Conservation (phyloP, 2,797 vertebrate species). For the Pteropus rufus region DNA sequence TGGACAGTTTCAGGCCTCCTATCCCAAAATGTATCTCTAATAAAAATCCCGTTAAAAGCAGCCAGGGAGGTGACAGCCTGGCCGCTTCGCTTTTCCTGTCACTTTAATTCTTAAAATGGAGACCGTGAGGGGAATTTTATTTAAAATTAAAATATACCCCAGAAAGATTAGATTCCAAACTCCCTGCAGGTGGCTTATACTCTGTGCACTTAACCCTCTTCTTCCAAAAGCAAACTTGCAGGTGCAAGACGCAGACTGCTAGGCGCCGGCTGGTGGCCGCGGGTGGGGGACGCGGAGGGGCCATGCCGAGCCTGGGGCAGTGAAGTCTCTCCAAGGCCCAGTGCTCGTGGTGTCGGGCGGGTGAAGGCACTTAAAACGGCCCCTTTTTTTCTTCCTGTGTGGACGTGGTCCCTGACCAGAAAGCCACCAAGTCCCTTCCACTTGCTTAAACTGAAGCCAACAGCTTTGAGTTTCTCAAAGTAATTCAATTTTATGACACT, state of each 20-base stretch:
- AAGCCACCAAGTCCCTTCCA: neutral
- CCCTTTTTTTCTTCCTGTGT: neutral
- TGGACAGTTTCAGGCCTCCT: neutral
- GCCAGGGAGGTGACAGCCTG: neutral
- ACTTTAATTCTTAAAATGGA: neutral
- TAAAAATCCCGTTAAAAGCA: no score
- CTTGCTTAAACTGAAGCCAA: rapidly evolving
- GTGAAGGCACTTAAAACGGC: neutral
- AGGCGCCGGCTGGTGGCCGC: rapidly evolving
- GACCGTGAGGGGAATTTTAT: neutral
- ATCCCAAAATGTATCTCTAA: neutral
- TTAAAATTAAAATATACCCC: neutral
- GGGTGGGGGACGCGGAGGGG: no score
- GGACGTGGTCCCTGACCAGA: rapidly evolving
- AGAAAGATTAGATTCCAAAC: neutral
- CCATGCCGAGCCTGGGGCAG: rapidly evolving
- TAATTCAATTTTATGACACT: rapidly evolving
- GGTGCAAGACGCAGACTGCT: rapidly evolving
- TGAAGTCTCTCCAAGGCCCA: rapidly evolving
- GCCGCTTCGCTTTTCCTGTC: neutral
- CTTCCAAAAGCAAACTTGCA: neutral
- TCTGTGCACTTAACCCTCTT: neutral
- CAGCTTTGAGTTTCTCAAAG: neutral
- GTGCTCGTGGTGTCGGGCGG: rapidly evolving
- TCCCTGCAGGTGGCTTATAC: rapidly evolving